Percentiles rank a stretch among this genome's conserved stretches.
Conservation (phyloP, 2,113 vertebrate species). For the Nerophis lumbriciformis region DNA sequence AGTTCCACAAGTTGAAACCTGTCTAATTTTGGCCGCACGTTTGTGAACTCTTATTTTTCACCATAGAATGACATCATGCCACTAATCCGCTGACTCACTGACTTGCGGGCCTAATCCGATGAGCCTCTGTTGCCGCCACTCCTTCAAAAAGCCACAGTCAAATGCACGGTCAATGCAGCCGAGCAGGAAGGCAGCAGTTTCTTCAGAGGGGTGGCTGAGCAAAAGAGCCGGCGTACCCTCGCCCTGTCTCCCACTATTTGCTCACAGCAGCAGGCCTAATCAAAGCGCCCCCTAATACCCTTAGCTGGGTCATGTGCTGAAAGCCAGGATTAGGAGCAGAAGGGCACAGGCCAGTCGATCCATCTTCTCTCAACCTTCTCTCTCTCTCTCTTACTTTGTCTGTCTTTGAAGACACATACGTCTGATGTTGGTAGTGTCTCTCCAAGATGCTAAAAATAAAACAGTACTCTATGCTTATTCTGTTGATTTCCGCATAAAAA, state of each 20-base stretch:
- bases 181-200: slow-evolving; percentile 22
- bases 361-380: slow-evolving; percentile 37
- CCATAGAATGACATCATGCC: slow-evolving; percentile 26
- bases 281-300: slow-evolving; percentile 61
- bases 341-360: slow-evolving; percentile 57
- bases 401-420: not conserved
- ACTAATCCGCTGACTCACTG: slow-evolving; percentile 56
- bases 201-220: slow-evolving; percentile 20
- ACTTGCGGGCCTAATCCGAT: slow-evolving; percentile 45
- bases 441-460: not conserved
- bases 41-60: slow-evolving; percentile 39
- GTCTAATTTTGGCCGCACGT: slow-evolving; percentile 33
- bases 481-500: not conserved
- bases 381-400: not conserved
- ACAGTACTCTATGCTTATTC: too few species aligned
- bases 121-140: not conserved
- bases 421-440: slow-evolving; percentile 9
- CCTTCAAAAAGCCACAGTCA: slow-evolving; percentile 5
- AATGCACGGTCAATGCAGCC: slow-evolving; percentile 6
- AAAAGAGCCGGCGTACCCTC: slow-evolving; percentile 18
- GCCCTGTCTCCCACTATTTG: slow-evolving; percentile 21
- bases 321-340: slow-evolving; percentile 64
- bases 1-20: slow-evolving; percentile 10
- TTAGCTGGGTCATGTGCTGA: slow-evolving; percentile 71
- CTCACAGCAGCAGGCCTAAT: slow-evolving; percentile 59